Evolutionary conservation across 2,888 invertebrate genomes (phyloP).

Genomic region (Chorisops tibialis): DNA sequence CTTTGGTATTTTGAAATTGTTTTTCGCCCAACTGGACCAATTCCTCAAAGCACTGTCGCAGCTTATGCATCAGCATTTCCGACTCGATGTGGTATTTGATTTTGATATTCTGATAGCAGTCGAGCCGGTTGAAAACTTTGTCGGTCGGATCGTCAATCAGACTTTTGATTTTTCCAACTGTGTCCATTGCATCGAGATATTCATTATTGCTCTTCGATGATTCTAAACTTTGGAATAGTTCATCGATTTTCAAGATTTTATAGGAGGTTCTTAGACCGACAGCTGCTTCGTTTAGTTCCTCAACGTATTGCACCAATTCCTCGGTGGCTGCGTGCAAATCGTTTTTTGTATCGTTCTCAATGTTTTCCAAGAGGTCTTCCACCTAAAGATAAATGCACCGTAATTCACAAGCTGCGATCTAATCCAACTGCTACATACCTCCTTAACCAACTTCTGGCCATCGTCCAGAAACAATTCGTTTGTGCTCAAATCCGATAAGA

Average conservation of each 20-base stretch:
- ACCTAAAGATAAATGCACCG: conserved; percentile 30
- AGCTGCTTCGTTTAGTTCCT: conserved; percentile 57
- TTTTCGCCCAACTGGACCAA: conserved; percentile 48
- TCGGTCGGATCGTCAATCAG: conserved; percentile 43
- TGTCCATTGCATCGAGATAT: conserved; percentile 43
- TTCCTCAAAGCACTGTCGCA: conserved; percentile 48
- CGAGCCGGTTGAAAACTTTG: conserved; percentile 43
- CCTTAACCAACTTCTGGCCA: conserved; percentile 41
- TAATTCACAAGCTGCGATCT: no score
- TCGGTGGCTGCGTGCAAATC: conserved; percentile 61
- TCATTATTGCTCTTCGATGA: conserved; percentile 46
- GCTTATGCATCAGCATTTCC: conserved; percentile 45
- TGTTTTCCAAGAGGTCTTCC: conserved; percentile 41
- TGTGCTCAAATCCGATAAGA: conserved; percentile 45
- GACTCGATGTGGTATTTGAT: conserved; percentile 47
- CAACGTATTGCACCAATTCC: conserved; percentile 58
- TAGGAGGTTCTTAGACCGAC: conserved; percentile 54
- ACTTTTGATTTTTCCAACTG: conserved; percentile 43
- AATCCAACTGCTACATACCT: conserved; percentile 35
- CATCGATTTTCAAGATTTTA: conserved; percentile 51
- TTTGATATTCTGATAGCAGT: conserved; percentile 48
- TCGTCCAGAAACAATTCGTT: conserved; percentile 47
- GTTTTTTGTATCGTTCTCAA: conserved; percentile 61
- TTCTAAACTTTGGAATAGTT: conserved; percentile 52
- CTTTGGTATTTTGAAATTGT: conserved; percentile 46